Conservation (phyloP, 2,113 vertebrate genomes). For the Martes martes region DNA sequence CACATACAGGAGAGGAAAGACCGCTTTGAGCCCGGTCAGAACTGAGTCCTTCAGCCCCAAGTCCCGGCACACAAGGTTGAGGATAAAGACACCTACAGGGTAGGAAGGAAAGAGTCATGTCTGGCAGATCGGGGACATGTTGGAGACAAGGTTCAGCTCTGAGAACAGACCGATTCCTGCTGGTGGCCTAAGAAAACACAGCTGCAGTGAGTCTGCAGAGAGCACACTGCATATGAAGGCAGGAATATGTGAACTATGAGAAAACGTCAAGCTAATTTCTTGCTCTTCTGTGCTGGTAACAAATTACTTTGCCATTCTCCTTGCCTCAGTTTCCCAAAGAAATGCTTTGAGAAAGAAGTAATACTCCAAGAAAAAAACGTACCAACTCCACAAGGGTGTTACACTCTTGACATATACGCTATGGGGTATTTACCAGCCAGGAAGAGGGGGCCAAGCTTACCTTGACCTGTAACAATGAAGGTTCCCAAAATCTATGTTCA, state of each 20-base stretch:
- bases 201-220: background rate
- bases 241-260: fast-evolving
- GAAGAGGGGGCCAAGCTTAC: background rate
- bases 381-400: background rate
- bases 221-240: background rate
- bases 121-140: background rate
- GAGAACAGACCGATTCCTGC: background rate
- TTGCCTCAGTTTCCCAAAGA: background rate
- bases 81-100: constrained; percentile 90
- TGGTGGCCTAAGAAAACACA: background rate
- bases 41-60: constrained; percentile 84
- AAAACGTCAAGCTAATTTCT: background rate
- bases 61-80: constrained; percentile 96
- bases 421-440: background rate
- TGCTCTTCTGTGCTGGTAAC: background rate
- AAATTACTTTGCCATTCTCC: background rate
- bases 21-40: constrained; percentile 81
- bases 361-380: background rate
- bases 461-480: background rate
- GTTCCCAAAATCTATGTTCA: background rate
- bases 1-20: constrained; percentile 88
- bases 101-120: background rate
- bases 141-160: background rate
- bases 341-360: background rate
- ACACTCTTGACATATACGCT: background rate